Base-by-base conservation (phyloP, 2,888 invertebrate genomes). In the Teinopalpus imperialis region DNA sequence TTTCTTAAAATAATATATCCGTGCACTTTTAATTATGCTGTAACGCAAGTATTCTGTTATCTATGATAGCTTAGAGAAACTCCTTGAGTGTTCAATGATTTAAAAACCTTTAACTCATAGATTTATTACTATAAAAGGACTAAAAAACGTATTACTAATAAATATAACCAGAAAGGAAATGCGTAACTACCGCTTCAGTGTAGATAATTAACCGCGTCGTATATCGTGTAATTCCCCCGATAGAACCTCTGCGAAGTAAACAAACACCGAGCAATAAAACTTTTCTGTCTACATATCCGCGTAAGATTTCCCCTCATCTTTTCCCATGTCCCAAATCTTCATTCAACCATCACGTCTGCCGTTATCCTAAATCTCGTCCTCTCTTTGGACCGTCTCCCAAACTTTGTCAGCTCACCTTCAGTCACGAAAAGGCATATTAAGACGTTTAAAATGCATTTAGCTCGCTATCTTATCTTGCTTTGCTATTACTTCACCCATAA, bases 371-470 rank as follows among this genome's bases (percentile, higher is more conserved):
- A 79, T 81, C 80, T 78, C 55, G 59, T 60, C 69, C 69, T 68
- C 66, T 68, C 69, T 63, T 67, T 56, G 63, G 68, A 72, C 67
- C 69, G 73, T 83, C 83, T 79, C 85, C 82, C 78, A 71, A 81
- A 74, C 68, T 73, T 81, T 80, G 81, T 83, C 74, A 66, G 57
- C 65, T 80, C 81, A 81, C 81, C 85, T 82, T 73, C 69, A 74
- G 87, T 88, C 88, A 88, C 88, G 88, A 86, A 73, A 71, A 70
- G 61, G 71, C 74, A 58, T 86, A 88, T 87, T 86, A 85, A 87
- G 86, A 87, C 86, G 85, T 87, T 86, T 85, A 81, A 87, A 81
- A 85, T 78, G 75, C 85, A 85, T 86, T 86, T 88, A 86, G 76
- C 72, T 72, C 69, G 69, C 75, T 88, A 87, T 87, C 87, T 87